Conservation (phyloP, 2,113 vertebrate genomes). For the Oplegnathus fasciatus region DNA sequence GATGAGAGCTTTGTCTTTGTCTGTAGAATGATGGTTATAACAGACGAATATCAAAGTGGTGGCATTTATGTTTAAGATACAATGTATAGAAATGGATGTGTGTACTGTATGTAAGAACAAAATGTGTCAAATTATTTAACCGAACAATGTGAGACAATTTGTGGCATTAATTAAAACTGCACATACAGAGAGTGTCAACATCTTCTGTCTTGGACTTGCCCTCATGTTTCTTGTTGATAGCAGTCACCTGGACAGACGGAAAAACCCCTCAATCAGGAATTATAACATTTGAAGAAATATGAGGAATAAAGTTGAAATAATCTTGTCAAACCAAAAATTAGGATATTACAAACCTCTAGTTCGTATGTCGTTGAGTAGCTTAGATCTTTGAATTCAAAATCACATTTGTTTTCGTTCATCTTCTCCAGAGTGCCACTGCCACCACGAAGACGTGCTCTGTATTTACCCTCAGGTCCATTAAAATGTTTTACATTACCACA, state of each 20-base stretch:
- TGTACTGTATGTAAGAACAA: not conserved
- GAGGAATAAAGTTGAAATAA: not conserved
- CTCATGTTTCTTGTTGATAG: accelerated
- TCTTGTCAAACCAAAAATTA: accelerated
- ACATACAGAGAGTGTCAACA: slow-evolving; percentile 6
- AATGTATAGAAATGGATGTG: accelerated
- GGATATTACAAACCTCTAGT: slow-evolving; percentile 78
- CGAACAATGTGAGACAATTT: not conserved
- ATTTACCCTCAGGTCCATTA: accelerated
- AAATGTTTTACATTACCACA: accelerated
- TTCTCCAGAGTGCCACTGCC: accelerated
- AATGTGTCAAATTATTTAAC: not conserved
- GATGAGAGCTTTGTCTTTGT: slow-evolving; percentile 89
- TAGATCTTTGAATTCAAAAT: slow-evolving; percentile 67
- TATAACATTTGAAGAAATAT: not conserved
- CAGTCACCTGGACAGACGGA: slow-evolving; percentile 48
- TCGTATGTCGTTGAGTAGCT: slow-evolving; percentile 74
- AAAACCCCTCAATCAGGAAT: not conserved
- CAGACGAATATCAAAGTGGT: too few species aligned
- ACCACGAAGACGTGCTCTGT: accelerated
- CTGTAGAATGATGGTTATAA: slow-evolving; percentile 74
- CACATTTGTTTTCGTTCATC: accelerated
- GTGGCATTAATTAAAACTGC: not conserved
- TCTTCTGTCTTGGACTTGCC: accelerated
- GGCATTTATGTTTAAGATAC: not conserved